Base-by-base conservation (phyloP, 2,113 vertebrate genomes). In the Tragelaphus strepsiceros region DNA sequence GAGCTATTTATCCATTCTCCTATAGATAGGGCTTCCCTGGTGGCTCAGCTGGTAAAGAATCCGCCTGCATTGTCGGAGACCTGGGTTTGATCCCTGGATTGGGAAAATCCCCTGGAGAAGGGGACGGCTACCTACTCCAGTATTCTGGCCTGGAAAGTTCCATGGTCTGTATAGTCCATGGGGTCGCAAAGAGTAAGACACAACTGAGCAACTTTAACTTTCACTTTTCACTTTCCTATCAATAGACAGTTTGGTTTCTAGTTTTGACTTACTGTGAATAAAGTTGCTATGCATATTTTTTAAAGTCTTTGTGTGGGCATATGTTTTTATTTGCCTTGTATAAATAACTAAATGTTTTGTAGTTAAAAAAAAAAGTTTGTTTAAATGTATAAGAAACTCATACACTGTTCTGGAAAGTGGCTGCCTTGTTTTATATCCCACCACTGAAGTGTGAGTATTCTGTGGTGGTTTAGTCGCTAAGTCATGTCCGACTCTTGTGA, bases 231-330 rank as follows among this genome's bases (percentile, higher is more conserved):
- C 61, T 62, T 62, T 62, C 13, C 32, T 67, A 67, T 21, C 9
- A 0, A 64, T 64, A 67, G 32, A 32, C 30, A 59, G n/a, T 62
- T 51, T 61, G 16, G 4, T 67, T 30, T 77, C 28, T 80, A 35
- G 58, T 83, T 92, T 88, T 78, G 17, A 59, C 6, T 56, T 61
- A 89, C 32, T 94, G 67, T 80, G 7, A 81, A 80, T 30, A 56
- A 87, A 58, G 39, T 13, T 67, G 24, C 16, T 49, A 9, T 35
- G 15, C 49, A 58, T 12, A 58, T 56, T 87, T 87, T 58, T 3
- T 81, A 59, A 67, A 58, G 19, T 82, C 11, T 82, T 74, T 88
- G 11, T 11, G 13, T 24, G 21, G 17, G 15, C 10, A 51, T 82
- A 59, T 59, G 22, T 67, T 59, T 84, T 64, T 78, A 24, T 30